These are phyloP conservation scores for Drosophila meridionalis DNA, from an alignment of 2,888 invertebrate species.

Conservation along the genomic window DNA sequence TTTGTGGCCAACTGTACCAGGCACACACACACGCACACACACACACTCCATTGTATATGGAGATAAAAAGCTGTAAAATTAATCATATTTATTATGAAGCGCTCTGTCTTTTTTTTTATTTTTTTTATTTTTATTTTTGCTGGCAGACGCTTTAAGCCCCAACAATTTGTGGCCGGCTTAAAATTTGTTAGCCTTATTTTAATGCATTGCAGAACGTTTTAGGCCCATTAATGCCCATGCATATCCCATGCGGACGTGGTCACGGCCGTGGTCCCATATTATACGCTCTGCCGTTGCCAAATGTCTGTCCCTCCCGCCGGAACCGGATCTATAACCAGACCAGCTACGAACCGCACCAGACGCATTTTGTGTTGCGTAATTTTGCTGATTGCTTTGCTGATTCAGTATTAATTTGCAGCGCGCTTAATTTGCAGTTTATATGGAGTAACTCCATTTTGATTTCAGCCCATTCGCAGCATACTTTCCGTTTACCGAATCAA, in stretches of 20 bases:
- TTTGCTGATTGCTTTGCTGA: constrained; percentile 69
- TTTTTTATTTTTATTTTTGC: constrained; percentile 30
- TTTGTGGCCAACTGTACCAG: constrained; percentile 53
- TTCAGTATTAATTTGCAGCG: constrained; percentile 58
- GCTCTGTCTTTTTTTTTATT: constrained; percentile 11
- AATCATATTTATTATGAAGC: constrained; percentile 68
- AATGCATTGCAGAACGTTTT: constrained; percentile 44
- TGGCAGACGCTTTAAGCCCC: constrained; percentile 53
- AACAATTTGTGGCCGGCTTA: constrained; percentile 69
- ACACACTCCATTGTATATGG: neutral
- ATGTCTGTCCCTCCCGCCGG: constrained; percentile 9
- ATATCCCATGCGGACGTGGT: constrained; percentile 38
- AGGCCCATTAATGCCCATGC: constrained; percentile 52
- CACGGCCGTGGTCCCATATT: constrained; percentile 19
- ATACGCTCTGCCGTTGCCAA: constrained; percentile 8
- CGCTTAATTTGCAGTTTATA: constrained; percentile 43
- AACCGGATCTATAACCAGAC: constrained; percentile 42
- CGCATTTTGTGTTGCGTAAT: constrained; percentile 51
- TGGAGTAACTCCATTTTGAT: constrained; percentile 1
- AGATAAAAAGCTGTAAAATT: constrained; percentile 49
- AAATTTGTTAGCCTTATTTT: constrained; percentile 64
- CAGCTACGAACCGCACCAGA: constrained; percentile 36
- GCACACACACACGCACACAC: constrained; percentile 13
- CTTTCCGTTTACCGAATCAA: neutral
- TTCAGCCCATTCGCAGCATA: neutral